Percentiles rank a stretch among this genome's conserved stretches.
Conservation (phyloP, 64 coral and sea anemone genomes). For the Actinia tenebrosa region DNA sequence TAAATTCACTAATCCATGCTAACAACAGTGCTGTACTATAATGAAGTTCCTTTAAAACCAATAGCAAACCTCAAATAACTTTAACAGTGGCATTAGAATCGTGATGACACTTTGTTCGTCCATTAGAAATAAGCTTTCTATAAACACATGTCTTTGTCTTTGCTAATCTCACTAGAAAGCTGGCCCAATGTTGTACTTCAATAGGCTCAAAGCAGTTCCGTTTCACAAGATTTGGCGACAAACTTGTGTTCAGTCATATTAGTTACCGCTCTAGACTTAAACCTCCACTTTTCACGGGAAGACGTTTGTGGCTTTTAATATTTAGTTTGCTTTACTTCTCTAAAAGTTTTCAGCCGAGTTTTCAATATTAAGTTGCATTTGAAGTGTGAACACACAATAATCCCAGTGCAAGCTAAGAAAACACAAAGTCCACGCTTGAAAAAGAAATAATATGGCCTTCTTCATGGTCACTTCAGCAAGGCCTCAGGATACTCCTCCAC, state of each 20-base stretch:
- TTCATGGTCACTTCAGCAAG: constrained; percentile 23
- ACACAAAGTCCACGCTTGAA: not conserved
- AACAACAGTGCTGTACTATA: too few relatives aligned
- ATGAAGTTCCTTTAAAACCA: too few relatives aligned
- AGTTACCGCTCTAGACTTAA: not conserved
- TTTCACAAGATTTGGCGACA: not conserved
- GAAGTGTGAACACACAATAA: not conserved
- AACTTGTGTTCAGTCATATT: not conserved
- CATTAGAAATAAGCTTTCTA: not conserved
- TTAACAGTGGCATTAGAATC: too few relatives aligned
- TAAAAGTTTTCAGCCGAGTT: too few relatives aligned
- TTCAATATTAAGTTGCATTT: too few relatives aligned
- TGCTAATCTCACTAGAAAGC: not conserved
- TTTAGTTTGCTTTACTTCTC: too few relatives aligned
- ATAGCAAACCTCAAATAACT: too few relatives aligned
- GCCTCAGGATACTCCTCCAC: constrained; percentile 62
- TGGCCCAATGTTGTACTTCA: not conserved
- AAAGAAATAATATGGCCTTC: not conserved
- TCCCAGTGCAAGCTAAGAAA: not conserved
- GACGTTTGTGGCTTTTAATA: too few relatives aligned
- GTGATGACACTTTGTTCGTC: not conserved
- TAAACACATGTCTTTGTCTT: not conserved
- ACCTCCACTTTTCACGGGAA: not conserved
- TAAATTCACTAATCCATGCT: too few relatives aligned
- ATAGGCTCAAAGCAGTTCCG: not conserved